A percentile compares a stretch with the other conserved stretches of the same genome.
phyloP scores from a whole-genome alignment of 1,140 invertebrate genomes.

The Brachionus sp. region DNA sequence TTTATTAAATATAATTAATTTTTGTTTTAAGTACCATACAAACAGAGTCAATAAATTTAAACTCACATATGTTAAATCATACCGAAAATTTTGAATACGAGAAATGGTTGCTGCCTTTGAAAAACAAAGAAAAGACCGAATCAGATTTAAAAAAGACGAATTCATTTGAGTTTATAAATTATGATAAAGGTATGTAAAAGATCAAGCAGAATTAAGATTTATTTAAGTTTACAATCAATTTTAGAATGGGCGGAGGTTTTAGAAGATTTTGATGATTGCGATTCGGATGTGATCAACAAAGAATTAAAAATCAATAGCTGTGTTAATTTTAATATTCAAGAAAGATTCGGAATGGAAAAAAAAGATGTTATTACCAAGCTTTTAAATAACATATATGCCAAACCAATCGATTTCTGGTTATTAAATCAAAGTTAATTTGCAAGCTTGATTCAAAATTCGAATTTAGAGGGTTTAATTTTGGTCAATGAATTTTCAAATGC shows the following conservation, averaged over 20 bases:
- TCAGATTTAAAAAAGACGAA: neutral
- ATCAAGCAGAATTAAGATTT: neutral
- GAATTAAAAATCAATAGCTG: neutral
- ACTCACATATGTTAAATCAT: neutral
- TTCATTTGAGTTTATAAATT: conserved; percentile 31
- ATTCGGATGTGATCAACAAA: neutral
- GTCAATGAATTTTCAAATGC: neutral
- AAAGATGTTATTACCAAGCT: neutral
- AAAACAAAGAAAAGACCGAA: neutral
- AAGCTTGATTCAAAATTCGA: conserved; percentile 7
- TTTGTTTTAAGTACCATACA: neutral
- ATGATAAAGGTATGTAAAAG: neutral
- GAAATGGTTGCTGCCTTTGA: neutral
- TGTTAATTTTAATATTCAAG: neutral
- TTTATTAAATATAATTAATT: neutral
- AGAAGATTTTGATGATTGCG: neutral
- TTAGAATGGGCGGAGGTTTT: neutral
- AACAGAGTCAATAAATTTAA: neutral
- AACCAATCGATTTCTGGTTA: neutral
- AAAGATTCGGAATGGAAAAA: neutral
- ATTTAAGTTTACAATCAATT: neutral
- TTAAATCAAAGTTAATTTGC: neutral
- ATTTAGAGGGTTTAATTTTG: conserved; percentile 30
- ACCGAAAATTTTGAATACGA: neutral
- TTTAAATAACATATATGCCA: neutral